A percentile compares a stretch with the other conserved stretches of the same genome.
These are phyloP conservation scores for Coleophora deauratella DNA, from an alignment of 2,888 invertebrate species.

Conservation along the genomic window DNA sequence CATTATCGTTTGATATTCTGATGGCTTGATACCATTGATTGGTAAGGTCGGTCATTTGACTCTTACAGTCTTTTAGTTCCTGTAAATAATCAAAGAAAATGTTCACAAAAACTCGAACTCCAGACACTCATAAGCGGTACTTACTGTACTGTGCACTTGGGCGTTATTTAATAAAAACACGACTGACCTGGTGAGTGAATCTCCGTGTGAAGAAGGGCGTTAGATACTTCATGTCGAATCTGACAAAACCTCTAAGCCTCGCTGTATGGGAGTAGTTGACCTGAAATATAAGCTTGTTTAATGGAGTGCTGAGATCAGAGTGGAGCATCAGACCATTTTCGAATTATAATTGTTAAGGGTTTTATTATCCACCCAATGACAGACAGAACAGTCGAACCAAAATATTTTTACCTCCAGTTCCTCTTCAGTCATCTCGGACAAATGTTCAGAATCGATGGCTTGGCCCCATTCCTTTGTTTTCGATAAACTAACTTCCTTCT, in stretches of 20 bases:
- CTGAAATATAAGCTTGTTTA: slow-evolving; percentile 45
- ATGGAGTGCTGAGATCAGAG: too few species aligned
- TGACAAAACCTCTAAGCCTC: slow-evolving; percentile 89
- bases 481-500: slow-evolving; percentile 92
- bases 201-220: slow-evolving; percentile 97
- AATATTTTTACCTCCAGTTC: slow-evolving; percentile 93
- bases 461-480: slow-evolving; percentile 99
- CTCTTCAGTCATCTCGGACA: slow-evolving; percentile 94
- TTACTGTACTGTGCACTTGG: too few species aligned
- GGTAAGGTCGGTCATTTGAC: slow-evolving; percentile 96
- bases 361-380: too few species aligned
- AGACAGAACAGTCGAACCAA: too few species aligned
- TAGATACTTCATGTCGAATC: slow-evolving; percentile 93
- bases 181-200: slow-evolving; percentile 90
- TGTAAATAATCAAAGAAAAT: too few species aligned
- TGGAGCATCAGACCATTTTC: too few species aligned
- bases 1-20: slow-evolving; percentile 88
- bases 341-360: too few species aligned
- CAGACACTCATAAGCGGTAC: not conserved
- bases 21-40: slow-evolving; percentile 99
- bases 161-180: not conserved
- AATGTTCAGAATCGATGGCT: slow-evolving; percentile 93
- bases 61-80: slow-evolving; percentile 96
- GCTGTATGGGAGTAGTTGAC: slow-evolving; percentile 83
- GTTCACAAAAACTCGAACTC: too few species aligned